Conservation (phyloP, 2,888 invertebrate genomes). For the Nesidiocoris tenuis region DNA sequence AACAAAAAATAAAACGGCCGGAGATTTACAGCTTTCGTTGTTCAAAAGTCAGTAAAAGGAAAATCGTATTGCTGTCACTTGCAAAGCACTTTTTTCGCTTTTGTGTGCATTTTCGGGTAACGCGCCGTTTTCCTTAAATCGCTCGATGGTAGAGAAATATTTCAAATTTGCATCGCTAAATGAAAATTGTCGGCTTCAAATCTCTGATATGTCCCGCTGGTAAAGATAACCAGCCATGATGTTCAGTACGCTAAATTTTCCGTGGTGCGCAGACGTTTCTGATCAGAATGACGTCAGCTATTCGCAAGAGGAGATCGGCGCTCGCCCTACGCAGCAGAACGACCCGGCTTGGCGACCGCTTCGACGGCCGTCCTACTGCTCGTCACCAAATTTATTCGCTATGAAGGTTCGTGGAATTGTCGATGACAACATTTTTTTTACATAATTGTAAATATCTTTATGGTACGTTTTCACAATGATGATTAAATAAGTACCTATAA, state of each 20-base stretch:
- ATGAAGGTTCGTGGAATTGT: slow-evolving; percentile 27
- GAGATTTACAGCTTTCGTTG: slow-evolving; percentile 34
- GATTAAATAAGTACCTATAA: too few species aligned
- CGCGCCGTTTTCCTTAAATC: too few species aligned
- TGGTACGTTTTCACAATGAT: not conserved
- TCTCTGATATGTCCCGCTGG: not conserved
- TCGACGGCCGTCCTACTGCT: slow-evolving; percentile 24
- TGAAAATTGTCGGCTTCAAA: too few species aligned
- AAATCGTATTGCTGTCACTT: not conserved
- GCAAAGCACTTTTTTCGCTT: too few species aligned
- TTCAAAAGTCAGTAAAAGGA: slow-evolving; percentile 25
- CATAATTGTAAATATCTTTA: not conserved
- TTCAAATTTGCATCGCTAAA: too few species aligned
- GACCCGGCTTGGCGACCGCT: slow-evolving; percentile 32
- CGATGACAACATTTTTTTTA: not conserved
- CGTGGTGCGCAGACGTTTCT: slow-evolving; percentile 21
- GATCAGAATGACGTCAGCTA: slow-evolving; percentile 15
- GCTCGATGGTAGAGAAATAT: too few species aligned
- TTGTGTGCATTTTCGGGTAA: too few species aligned
- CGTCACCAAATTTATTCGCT: slow-evolving; percentile 33
- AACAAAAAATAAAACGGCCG: slow-evolving; percentile 25
- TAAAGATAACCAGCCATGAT: not conserved
- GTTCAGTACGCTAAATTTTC: slow-evolving; percentile 11
- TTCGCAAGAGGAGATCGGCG: slow-evolving; percentile 27
- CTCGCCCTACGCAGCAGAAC: not conserved